Evolutionary conservation across 2,113 vertebrate genomes (phyloP), one percentile per base, ranked within the genome.

Genomic region (Rattus rattus): DNA sequence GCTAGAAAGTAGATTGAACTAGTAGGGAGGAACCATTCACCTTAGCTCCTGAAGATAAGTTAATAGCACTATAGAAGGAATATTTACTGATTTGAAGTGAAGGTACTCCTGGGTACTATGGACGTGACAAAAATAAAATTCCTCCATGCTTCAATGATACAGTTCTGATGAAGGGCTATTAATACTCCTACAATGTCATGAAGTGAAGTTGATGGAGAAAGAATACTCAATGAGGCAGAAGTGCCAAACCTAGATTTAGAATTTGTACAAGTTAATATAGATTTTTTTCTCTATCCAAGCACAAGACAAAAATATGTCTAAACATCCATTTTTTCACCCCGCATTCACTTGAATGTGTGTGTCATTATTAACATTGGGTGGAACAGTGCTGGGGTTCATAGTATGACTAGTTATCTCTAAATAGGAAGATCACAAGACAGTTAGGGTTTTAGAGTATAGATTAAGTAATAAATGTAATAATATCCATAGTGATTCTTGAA

Each of bases 151-250:
- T 85, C 17, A 88, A 8, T 75, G 6, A 63, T 12, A 16, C 8
- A 69, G 0, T 43, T 1, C 17, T 85, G n/a, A 3, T 0, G 0
- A 75, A 12, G 26, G 24, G 3, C 0, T 22, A 17, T 52, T 88
- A 54, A 22, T 54, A 22, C 2, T 4, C 36, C 47, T 28, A 56
- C 7, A 1, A 13, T 69, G 20, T 56, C 26, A 54, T 3, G 1
- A 22, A 17, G 2, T 81, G 43, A 69, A 39, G 14, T 73, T 59
- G 36, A 13, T 84, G 22, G 63, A 88, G 26, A 39, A 88, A 92
- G 36, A 39, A 1, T 10, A 3, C 65, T 69, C 43, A 8, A 69
- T 26, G 14, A 76, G 59, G 19, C 5, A 85, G 4, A 13, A 65
- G 16, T 91, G 56, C 11, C 54, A 88, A 92, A 39, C 10, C 33